Evolutionary conservation across 1,140 invertebrate species (phyloP).

Genomic region (Brachionus koreanus): DNA sequence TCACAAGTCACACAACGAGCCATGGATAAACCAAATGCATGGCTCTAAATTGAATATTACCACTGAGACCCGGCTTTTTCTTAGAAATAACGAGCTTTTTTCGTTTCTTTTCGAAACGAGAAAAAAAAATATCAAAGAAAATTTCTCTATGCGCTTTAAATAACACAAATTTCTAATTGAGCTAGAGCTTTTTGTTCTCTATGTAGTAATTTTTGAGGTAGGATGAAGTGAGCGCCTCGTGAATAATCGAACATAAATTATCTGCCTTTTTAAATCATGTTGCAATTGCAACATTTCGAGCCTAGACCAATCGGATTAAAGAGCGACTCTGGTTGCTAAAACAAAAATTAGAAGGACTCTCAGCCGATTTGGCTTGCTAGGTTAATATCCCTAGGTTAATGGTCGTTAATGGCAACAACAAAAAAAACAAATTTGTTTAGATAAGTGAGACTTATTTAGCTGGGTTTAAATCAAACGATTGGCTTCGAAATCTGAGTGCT

Average conservation of each 20-base stretch:
- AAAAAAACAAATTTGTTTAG: not conserved
- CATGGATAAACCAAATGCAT: not conserved
- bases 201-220: slow-evolving; percentile 22
- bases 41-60: not conserved
- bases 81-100: not conserved
- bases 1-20: not conserved
- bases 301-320: not conserved
- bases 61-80: not conserved
- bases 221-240: not conserved
- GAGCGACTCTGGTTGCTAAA: not conserved
- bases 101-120: not conserved
- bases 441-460: not conserved
- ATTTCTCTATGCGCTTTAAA: not conserved
- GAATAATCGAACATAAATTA: slow-evolving; percentile 27
- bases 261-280: not conserved
- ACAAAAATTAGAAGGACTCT: not conserved
- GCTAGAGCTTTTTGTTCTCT: slow-evolving; percentile 21
- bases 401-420: not conserved
- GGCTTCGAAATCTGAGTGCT: not conserved
- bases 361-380: not conserved
- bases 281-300: slow-evolving; percentile 33
- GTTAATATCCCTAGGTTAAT: not conserved
- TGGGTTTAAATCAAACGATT: not conserved
- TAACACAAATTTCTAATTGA: slow-evolving; percentile 20
- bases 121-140: not conserved